Conservation (phyloP, 2,797 vertebrate species). For the Microctenopoma lineatum region DNA sequence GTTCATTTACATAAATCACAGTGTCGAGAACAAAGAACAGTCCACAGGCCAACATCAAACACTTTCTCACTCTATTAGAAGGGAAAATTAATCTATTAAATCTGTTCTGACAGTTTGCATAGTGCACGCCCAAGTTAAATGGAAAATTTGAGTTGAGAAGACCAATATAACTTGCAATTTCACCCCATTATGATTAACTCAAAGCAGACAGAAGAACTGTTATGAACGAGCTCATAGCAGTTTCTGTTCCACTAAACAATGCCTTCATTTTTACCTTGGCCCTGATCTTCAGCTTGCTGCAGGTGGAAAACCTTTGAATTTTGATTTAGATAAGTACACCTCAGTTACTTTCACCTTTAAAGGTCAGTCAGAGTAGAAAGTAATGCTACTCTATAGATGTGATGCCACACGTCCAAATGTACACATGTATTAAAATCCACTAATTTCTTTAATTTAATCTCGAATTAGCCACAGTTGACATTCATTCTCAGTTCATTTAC, state of each 20-base stretch:
- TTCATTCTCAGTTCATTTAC: neutral
- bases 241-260: neutral
- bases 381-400: neutral
- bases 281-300: too few species aligned
- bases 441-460: neutral
- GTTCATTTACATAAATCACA: slow-evolving; percentile 24
- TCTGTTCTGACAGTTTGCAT: slow-evolving; percentile 37
- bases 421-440: too few species aligned
- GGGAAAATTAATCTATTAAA: slow-evolving; percentile 44
- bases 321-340: too few species aligned
- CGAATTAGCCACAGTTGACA: neutral
- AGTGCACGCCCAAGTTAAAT: slow-evolving; percentile 43
- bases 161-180: slow-evolving; percentile 52
- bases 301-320: too few species aligned
- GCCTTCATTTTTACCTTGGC: slow-evolving; percentile 1
- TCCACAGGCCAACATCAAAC: slow-evolving; percentile 16
- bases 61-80: slow-evolving; percentile 18
- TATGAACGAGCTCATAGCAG: slow-evolving; percentile 21
- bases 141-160: slow-evolving; percentile 47
- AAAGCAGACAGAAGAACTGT: slow-evolving; percentile 31
- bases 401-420: neutral
- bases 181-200: slow-evolving; percentile 51
- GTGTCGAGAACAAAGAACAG: slow-evolving; percentile 11
- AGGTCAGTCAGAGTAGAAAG: neutral
- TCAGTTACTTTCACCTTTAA: neutral